Conservation (phyloP, 2,797 vertebrate species). For the Neomorphus geoffroyi region DNA sequence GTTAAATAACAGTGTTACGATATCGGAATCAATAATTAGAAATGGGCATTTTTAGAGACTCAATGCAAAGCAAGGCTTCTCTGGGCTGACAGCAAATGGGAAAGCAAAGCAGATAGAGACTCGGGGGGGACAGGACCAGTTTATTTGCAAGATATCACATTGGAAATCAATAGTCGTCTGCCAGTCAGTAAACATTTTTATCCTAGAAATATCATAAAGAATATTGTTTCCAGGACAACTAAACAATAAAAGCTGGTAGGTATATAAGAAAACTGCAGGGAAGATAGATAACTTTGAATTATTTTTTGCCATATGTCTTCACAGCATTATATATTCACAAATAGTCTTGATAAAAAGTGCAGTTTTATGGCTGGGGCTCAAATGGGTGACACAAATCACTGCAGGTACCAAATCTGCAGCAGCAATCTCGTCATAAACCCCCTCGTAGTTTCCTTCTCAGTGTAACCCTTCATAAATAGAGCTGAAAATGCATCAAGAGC, state of each 20-base stretch:
- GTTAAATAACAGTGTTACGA: not conserved
- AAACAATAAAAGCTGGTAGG: conserved; percentile 71
- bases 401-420: conserved; percentile 52
- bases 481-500: not conserved
- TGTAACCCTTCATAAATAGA: conserved; percentile 33
- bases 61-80: not conserved
- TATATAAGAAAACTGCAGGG: conserved; percentile 62
- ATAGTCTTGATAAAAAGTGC: conserved; percentile 73
- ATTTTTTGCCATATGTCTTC: conserved; percentile 77
- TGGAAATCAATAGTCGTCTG: conserved; percentile 24
- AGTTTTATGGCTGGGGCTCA: conserved; percentile 68
- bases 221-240: conserved; percentile 71
- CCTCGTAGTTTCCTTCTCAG: conserved; percentile 21
- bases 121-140: not conserved
- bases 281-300: conserved; percentile 79
- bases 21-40: not conserved
- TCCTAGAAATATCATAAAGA: conserved; percentile 63
- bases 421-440: conserved; percentile 62
- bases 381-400: conserved; percentile 74
- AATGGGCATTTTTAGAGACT: not conserved
- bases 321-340: conserved; percentile 68
- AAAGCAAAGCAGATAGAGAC: not conserved
- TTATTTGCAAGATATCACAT: conserved; percentile 21
- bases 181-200: conserved; percentile 74
- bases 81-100: not conserved